These are phyloP conservation scores for Penaeus monodon DNA, from an alignment of 2,888 invertebrate species.

Conservation along the genomic window DNA sequence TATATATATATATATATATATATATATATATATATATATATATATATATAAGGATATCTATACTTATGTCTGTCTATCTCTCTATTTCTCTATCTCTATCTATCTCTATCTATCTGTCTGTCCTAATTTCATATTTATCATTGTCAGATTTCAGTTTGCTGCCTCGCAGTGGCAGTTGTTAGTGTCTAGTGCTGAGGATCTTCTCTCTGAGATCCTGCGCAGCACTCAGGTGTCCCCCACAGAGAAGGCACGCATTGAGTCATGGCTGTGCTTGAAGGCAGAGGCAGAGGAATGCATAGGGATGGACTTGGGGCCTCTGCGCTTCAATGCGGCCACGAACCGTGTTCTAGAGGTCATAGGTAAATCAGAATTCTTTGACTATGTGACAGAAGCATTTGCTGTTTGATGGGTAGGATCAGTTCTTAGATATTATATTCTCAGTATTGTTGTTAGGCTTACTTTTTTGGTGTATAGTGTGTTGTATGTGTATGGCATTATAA, in stretches of 20 bases:
- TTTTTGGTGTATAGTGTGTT: too few relatives aligned
- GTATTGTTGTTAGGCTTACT: not conserved
- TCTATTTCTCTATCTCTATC: too few relatives aligned
- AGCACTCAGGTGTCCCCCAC: slow-evolving; percentile 79
- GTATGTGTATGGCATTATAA: too few relatives aligned
- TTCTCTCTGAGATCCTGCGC: slow-evolving; percentile 82
- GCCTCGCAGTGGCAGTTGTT: slow-evolving; percentile 85
- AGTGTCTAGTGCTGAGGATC: slow-evolving; percentile 85
- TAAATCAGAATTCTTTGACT: not conserved
- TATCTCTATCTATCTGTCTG: too few relatives aligned
- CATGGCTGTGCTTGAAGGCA: slow-evolving; percentile 87
- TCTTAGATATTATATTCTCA: not conserved
- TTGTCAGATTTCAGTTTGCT: slow-evolving; percentile 79
- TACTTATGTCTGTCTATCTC: too few relatives aligned
- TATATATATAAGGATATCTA: too few relatives aligned
- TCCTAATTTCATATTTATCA: not conserved
- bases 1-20: too few relatives aligned
- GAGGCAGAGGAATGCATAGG: slow-evolving; percentile 88
- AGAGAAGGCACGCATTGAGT: slow-evolving; percentile 82
- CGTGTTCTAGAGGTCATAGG: slow-evolving; percentile 58
- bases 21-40: too few relatives aligned
- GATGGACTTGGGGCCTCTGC: slow-evolving; percentile 69
- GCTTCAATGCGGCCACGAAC: slow-evolving; percentile 32
- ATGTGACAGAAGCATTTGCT: too few relatives aligned
- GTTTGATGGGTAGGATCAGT: too few relatives aligned